Evolutionary conservation across 2,888 invertebrate species (phyloP), one percentile per base, ranked within the genome.

Genomic region (Nephrotoma guestfalica): DNA sequence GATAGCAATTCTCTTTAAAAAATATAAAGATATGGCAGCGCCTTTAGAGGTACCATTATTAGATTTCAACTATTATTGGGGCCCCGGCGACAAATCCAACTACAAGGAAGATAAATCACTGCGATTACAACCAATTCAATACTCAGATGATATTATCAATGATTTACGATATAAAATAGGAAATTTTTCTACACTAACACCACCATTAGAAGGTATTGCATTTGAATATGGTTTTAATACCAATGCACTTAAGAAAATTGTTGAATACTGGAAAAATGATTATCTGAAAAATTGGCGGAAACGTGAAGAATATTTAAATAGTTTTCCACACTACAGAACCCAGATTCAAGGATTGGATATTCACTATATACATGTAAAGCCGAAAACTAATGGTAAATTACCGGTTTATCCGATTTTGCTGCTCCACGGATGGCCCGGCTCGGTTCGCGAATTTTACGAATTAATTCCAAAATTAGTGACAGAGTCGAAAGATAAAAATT

Each of bases 341-440:
- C 94, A 94, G 87, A 94, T 97, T 88, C 95, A 96, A 90, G 93
- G 93, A 91, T 91, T 89, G 90, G 92, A 94, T 87, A 93, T 96
- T 87, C 95, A 96, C 89, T 96, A 94, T 89, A 90, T 96, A 18
- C 95, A 94, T 88, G 93, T 93, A 1, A 95, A 94, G 90, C 94
- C 94, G 5, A 90, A 90, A 87, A 89, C 90, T 4, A 89, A 90
- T 7, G 89, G 90, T 15, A 91, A 91, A 57, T n/a, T n/a, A n/a
- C 89, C 89, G 45, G 90, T 89, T 30, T 91, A 91, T 87, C 91
- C 91, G 15, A 89, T 91, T 2, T 42, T 91, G 3, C 88, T 98
- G 86, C 91, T 96, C 15, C 97, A 98, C 90, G 98, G 98, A 57
- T 98, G 98, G 98, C 97, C 97, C 0, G 97, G 97, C 0, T 96